Evolutionary conservation across 2,888 invertebrate genomes (phyloP).

Genomic region (Stenichneumon culpator): DNA sequence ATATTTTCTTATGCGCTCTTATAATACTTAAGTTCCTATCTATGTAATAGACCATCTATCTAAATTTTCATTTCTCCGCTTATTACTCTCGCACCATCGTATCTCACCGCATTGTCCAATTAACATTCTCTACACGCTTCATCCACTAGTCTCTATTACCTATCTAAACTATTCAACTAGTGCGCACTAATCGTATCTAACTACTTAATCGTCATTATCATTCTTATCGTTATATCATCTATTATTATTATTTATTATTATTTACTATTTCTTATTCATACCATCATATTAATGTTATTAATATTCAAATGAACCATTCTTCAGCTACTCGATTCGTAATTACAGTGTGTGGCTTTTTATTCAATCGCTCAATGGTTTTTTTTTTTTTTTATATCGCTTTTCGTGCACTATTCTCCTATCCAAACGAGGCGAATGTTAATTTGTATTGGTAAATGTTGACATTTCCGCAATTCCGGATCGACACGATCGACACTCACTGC

Average conservation of each 20-base stretch:
- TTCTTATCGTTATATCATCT: constrained; percentile 41
- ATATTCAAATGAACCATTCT: constrained; percentile 47
- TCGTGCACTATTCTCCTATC: constrained; percentile 10
- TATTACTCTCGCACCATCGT: constrained; percentile 46
- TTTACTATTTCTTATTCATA: constrained; percentile 34
- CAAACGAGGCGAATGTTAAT: constrained; percentile 12
- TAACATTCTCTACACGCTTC: constrained; percentile 32
- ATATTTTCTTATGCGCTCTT: constrained; percentile 27
- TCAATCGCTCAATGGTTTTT: constrained; percentile 2
- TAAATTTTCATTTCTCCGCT: constrained; percentile 47
- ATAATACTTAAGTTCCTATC: constrained; percentile 58
- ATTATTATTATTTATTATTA: constrained; percentile 27
- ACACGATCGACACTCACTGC: constrained; percentile 54
- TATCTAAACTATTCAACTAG: constrained; percentile 52
- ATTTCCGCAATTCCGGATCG: background rate
- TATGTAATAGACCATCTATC: constrained; percentile 67
- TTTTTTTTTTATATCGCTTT: background rate
- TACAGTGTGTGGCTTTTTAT: constrained; percentile 1
- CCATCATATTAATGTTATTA: constrained; percentile 49
- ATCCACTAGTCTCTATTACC: constrained; percentile 47
- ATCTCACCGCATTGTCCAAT: constrained; percentile 32
- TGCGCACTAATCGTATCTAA: constrained; percentile 55
- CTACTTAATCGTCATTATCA: constrained; percentile 45
- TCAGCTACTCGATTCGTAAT: constrained; percentile 27
- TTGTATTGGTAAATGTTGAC: constrained; percentile 9